Conservation (phyloP, 1,140 invertebrate species). For the Drosophila tristis region DNA sequence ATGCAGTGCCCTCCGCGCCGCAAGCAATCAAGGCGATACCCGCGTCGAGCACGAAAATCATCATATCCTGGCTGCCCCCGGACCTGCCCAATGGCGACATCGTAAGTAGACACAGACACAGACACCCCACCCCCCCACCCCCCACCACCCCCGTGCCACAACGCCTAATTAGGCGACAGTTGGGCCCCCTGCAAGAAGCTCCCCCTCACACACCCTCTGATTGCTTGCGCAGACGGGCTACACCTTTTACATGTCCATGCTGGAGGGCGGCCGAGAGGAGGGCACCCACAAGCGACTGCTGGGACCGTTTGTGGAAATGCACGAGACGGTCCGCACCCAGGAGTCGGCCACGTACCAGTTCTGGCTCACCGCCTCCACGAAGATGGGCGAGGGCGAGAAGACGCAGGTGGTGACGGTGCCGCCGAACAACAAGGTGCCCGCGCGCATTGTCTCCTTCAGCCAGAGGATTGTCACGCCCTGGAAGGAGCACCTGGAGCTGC, state of each 20-base stretch:
- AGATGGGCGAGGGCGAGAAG: constrained; percentile 91
- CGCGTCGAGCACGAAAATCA: constrained; percentile 92
- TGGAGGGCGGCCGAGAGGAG: constrained; percentile 90
- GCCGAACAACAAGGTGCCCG: constrained; percentile 92
- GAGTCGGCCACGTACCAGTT: constrained; percentile 91
- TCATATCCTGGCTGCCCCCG: constrained; percentile 94
- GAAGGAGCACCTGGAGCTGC: constrained; percentile 92
- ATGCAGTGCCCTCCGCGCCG: constrained; percentile 92
- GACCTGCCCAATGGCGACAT: constrained; percentile 90
- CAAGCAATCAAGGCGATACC: constrained; percentile 94
- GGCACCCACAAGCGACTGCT: constrained; percentile 89
- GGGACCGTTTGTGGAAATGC: constrained; percentile 87
- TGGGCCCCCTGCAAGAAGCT: background rate
- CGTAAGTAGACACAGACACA: constrained; percentile 78
- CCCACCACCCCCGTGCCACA: too few species aligned
- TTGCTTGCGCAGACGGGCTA: constrained; percentile 86
- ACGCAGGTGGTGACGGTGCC: constrained; percentile 90
- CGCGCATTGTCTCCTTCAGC: constrained; percentile 92
- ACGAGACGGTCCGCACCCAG: constrained; percentile 90
- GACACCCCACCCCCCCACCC: too few species aligned
- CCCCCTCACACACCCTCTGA: background rate
- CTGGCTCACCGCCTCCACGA: constrained; percentile 92
- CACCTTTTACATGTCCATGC: constrained; percentile 92
- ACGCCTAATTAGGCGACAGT: constrained; percentile 9
- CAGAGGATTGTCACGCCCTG: constrained; percentile 91